These are phyloP conservation scores for Ceuthmochares aereus DNA, from an alignment of 2,113 vertebrate species.

Conservation along the genomic window DNA sequence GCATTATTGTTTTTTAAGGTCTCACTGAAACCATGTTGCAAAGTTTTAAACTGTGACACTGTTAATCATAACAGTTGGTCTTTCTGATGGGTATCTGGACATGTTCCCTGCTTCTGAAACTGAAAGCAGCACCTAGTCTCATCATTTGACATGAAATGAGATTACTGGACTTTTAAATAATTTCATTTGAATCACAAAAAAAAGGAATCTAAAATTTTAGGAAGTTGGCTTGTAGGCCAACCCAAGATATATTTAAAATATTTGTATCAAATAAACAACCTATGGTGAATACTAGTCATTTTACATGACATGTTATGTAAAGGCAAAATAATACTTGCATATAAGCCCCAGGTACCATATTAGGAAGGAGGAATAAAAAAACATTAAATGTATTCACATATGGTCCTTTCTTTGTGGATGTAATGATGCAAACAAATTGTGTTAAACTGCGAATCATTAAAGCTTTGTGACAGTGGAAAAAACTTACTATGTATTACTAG, in stretches of 20 bases:
- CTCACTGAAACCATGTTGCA: neutral
- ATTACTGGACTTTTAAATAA: no score
- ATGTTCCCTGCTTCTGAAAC: neutral
- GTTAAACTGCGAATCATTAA: neutral
- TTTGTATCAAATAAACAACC: neutral
- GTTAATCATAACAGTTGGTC: neutral
- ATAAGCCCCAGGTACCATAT: neutral
- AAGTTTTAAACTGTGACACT: neutral
- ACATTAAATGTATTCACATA: neutral
- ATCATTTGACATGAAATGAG: neutral
- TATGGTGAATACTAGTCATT: neutral
- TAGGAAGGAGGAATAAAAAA: neutral
- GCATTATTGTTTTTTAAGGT: constrained; percentile 29
- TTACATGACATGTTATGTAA: neutral
- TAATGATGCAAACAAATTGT: neutral
- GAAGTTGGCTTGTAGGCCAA: neutral
- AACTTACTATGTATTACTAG: neutral
- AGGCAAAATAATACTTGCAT: neutral
- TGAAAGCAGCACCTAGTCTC: neutral
- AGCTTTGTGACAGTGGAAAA: neutral
- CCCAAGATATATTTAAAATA: neutral
- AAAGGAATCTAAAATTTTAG: constrained; percentile 2
- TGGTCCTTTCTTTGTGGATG: neutral
- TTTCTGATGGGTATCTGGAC: neutral
- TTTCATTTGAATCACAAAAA: constrained; percentile 45